Evolutionary conservation across 2,888 invertebrate species (phyloP), one percentile per base, ranked within the genome.

Genomic region (Aspidapion aeneum): DNA sequence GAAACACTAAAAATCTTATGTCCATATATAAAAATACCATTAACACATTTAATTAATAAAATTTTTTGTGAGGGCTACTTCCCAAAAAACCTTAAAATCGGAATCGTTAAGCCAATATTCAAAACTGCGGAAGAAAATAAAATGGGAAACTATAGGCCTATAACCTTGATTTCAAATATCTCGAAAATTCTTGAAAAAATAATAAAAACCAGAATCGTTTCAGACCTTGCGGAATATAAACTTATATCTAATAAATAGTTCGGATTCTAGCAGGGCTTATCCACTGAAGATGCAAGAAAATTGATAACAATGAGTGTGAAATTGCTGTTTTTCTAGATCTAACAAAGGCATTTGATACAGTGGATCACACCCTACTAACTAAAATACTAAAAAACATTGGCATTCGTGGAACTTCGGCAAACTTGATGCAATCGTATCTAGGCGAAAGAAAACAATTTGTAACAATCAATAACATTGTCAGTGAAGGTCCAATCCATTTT

Each of bases 231-330:
- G 17, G 21, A 56, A 56, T 18, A 56, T 56, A 56, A 56, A 21
- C 19, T 56, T 7, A n/a, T 19, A 56, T 51, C 63, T 56, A 19
- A 64, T 61, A 51, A 35, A 35, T 12, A 35, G 12, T 35, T 35
- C 12, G 35, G 12, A 12, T 35, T 35, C 12, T 7, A 12, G 57
- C 3, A 7, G 12, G 35, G 35, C 12, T 7, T 7, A 35, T 35
- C 35, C 3, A 35, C 12, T 35, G 35, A 35, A 12, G 35, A 35
- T 35, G 35, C 35, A 35, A 35, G 3, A 35, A 35, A 35, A 35
- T 35, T 7, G 35, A 35, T 12, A 35, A 35, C 12, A 35, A 35
- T 7, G 12, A 35, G 12, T 12, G 5, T 35, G 35, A 3, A 12
- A 3, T 35, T 12, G 3, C 35, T 35, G 35, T 35, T 35, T 35